Evolutionary conservation across 2,888 invertebrate genomes (phyloP).

Genomic region (Ypsolopha scabrella): DNA sequence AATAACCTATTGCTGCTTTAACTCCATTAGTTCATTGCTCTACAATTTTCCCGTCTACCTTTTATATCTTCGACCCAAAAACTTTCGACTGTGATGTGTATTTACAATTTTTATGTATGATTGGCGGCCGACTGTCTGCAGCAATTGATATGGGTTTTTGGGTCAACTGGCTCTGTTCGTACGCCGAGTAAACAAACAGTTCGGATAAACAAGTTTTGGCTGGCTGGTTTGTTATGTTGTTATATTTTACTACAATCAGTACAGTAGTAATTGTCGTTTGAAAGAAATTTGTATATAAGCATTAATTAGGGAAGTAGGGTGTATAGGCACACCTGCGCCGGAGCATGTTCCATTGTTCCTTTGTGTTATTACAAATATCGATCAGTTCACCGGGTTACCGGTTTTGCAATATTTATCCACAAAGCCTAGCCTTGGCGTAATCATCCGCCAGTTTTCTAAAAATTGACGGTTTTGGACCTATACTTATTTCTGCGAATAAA

Average conservation of each 20-base stretch:
- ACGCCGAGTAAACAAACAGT: neutral
- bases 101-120: slow-evolving; percentile 8
- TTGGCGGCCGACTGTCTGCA: slow-evolving; percentile 18
- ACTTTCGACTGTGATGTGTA: neutral
- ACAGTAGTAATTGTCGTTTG: too few relatives aligned
- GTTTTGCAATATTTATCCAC: slow-evolving; percentile 40
- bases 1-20: neutral
- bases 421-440: slow-evolving; percentile 29
- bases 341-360: slow-evolving; percentile 27
- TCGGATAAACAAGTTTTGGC: too few relatives aligned
- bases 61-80: neutral
- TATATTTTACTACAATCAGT: too few relatives aligned
- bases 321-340: too few relatives aligned
- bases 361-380: slow-evolving; percentile 25
- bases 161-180: slow-evolving; percentile 22
- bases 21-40: neutral
- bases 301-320: too few relatives aligned
- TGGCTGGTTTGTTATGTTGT: too few relatives aligned
- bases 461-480: slow-evolving; percentile 18
- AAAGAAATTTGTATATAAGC: too few relatives aligned
- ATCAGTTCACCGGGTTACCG: slow-evolving; percentile 22
- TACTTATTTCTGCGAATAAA: neutral
- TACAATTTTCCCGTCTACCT: neutral
- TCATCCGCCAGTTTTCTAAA: slow-evolving; percentile 36
- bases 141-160: slow-evolving; percentile 26